Evolutionary conservation across 2,113 vertebrate species (phyloP).

Genomic region (Procavia capensis): DNA sequence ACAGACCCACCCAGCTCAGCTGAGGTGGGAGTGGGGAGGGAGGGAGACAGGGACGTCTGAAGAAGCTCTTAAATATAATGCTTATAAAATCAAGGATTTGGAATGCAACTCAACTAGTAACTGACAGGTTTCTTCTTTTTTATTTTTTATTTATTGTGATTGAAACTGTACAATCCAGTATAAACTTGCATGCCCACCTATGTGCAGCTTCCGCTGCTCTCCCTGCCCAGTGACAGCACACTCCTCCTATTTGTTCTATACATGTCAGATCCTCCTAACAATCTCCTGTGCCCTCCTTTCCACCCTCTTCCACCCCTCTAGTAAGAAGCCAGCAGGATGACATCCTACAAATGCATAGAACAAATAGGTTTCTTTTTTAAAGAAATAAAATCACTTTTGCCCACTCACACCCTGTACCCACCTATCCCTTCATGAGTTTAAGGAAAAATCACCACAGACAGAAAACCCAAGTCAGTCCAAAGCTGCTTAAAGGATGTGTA

Average conservation of each 20-base stretch:
- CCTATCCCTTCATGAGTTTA: constrained; percentile 13
- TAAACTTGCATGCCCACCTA: too few relatives aligned
- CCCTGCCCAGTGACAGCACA: too few relatives aligned
- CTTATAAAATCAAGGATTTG: not conserved
- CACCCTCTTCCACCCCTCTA: too few relatives aligned
- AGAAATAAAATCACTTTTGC: not conserved
- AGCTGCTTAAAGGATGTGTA: constrained; percentile 21
- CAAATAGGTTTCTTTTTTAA: not conserved
- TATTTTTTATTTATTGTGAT: too few relatives aligned
- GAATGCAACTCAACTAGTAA: not conserved
- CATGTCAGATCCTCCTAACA: too few relatives aligned
- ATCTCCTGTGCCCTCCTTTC: too few relatives aligned
- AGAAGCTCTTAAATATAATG: not conserved
- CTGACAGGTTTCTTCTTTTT: not conserved
- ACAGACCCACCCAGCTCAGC: not conserved
- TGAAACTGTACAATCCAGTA: too few relatives aligned
- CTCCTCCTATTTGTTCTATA: too few relatives aligned
- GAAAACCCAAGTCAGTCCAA: not conserved
- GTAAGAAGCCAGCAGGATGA: too few relatives aligned
- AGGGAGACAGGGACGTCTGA: not conserved
- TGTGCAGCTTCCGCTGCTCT: too few relatives aligned
- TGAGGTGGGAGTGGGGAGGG: not conserved
- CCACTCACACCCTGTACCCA: not conserved
- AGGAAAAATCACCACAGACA: constrained; percentile 41
- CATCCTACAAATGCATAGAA: too few relatives aligned